Base-by-base conservation (phyloP, 2,888 invertebrate genomes). In the Diaprepes abbreviatus region DNA sequence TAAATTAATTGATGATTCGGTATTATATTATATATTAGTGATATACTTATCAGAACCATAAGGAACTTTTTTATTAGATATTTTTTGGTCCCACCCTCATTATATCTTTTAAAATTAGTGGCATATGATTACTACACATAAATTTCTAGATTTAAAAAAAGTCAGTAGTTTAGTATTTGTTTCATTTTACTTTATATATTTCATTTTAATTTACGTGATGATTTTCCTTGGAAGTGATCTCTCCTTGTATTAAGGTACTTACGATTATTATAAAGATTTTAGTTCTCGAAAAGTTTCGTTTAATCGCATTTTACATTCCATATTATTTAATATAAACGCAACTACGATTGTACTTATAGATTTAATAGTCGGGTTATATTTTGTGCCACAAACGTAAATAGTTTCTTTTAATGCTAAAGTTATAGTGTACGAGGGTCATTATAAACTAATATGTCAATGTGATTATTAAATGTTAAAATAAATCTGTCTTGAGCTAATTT, bases 201-300 rank as follows among this genome's bases (percentile, higher is more conserved):
- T n/a, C n/a, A 35, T 10, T 48, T 45, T 21, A 31, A n/a, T n/a
- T 33, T 48, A 17, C 28, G 16, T 50, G 2, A 7, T 28, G 4
- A 28, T 57, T 57, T 36, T 28, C 40, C 52, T 54, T 24, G 40
- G 17, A 65, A 55, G 40, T 55, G 57, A 65, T 65, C 57, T 65
- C 57, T 43, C 45, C 19, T 17, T 35, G 43, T 65, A 17, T 33
- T 65, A 45, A 45, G 64, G 45, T 65, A 65, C 64, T 64, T 64
- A 64, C 19, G 55, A 54, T 33, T 55, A 64, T 64, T 54, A 14
- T 54, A 64, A 45, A 35, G n/a, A 33, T 55, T 64, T 43, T 31
- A 43, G 28, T n/a, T 36, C 48, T 35, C 48, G 16, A n/a, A 19
- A 2, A 12, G 43, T 59, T 60, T 48, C 52, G 4, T 38, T 31